phyloP scores from a whole-genome alignment of 2,888 invertebrate genomes.

The Lucinisca nassula region DNA sequence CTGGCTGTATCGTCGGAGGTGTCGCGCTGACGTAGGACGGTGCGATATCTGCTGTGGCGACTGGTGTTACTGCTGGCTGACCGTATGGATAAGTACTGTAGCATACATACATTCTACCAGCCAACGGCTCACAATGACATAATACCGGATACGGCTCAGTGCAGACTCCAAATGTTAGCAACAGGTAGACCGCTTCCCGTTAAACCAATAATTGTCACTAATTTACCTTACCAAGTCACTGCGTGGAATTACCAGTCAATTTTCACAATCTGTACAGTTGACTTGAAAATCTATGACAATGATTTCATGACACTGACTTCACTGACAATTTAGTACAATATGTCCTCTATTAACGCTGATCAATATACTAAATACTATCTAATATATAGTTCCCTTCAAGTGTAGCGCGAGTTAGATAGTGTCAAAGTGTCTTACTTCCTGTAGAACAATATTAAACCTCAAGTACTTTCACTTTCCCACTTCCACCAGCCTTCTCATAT shows the following conservation, averaged over 20 bases:
- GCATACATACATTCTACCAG: slow-evolving; percentile 29
- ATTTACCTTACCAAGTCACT: not conserved
- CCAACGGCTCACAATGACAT: not conserved
- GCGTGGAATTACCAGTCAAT: not conserved
- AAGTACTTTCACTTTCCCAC: slow-evolving; percentile 15
- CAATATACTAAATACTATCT: slow-evolving; percentile 28
- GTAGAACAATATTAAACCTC: not conserved
- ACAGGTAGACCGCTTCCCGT: slow-evolving; percentile 4
- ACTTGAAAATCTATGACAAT: slow-evolving; percentile 6
- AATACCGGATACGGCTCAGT: slow-evolving; percentile 5
- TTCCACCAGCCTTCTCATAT: not conserved
- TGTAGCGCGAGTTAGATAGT: not conserved
- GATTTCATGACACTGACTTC: not conserved
- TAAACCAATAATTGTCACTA: not conserved
- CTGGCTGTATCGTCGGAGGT: slow-evolving; percentile 32
- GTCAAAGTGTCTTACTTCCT: not conserved
- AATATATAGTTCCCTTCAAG: slow-evolving; percentile 20
- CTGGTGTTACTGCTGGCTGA: slow-evolving; percentile 7
- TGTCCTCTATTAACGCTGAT: slow-evolving; percentile 17
- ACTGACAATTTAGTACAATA: not conserved
- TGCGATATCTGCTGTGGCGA: slow-evolving; percentile 4
- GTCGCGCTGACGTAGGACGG: not conserved
- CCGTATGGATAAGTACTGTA: slow-evolving; percentile 28
- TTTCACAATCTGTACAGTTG: not conserved
- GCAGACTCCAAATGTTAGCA: not conserved